These are phyloP conservation scores for Myopa testacea DNA, from an alignment of 2,888 invertebrate genomes.

Conservation along the genomic window DNA sequence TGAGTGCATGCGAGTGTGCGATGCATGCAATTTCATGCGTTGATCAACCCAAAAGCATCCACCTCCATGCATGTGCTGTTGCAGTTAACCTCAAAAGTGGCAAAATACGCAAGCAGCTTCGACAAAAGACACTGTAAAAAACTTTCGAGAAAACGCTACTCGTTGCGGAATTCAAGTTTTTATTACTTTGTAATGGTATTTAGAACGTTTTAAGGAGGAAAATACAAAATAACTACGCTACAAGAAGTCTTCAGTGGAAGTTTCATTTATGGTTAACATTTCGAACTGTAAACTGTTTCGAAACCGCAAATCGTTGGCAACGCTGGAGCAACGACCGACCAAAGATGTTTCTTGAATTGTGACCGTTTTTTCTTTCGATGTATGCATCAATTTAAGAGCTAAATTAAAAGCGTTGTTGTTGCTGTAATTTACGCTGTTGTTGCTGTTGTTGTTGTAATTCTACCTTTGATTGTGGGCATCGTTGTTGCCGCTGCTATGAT, in stretches of 20 bases:
- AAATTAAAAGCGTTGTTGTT: slow-evolving; percentile 37
- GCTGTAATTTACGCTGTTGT: too few species aligned
- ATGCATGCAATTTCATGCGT: slow-evolving; percentile 27
- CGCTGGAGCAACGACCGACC: background rate
- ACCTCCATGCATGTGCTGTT: slow-evolving; percentile 26
- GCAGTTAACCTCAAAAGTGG: slow-evolving; percentile 28
- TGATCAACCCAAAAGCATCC: slow-evolving; percentile 35
- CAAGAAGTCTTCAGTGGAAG: background rate
- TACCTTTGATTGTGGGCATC: background rate
- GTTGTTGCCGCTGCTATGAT: slow-evolving; percentile 16
- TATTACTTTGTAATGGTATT: too few species aligned
- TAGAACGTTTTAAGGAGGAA: background rate
- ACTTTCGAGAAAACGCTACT: background rate
- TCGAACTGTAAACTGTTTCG: background rate
- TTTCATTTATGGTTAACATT: too few species aligned
- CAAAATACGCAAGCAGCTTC: slow-evolving; percentile 20
- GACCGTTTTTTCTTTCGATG: background rate
- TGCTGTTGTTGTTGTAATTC: slow-evolving; percentile 15
- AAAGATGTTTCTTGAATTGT: background rate
- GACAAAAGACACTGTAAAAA: slow-evolving; percentile 9
- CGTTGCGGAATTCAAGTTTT: background rate
- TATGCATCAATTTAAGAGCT: slow-evolving; percentile 29
- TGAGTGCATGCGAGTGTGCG: background rate
- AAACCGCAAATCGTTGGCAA: background rate
- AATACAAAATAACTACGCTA: background rate